Base-by-base conservation (phyloP, 2,888 invertebrate species). In the Tenthredo mesomela region DNA sequence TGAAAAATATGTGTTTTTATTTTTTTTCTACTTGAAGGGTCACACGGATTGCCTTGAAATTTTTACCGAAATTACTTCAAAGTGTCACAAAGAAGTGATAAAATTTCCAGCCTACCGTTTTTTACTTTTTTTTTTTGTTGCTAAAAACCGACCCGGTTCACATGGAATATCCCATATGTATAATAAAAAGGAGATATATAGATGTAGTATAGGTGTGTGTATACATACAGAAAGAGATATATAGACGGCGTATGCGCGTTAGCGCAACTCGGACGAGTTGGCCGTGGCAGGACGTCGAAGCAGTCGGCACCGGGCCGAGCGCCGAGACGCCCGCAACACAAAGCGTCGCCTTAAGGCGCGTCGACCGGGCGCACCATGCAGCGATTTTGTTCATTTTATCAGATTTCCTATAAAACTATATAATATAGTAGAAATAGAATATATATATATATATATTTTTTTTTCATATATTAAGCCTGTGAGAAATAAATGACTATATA, bases 231-330 rank as follows among this genome's bases (percentile, higher is more conserved):
- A 29, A 21, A n/a, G 37, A 43, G 61, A 6, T 40, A 61, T 29
- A 43, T 78, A 50, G 12, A 71, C 58, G 21, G 75, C 58, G 84
- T 70, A 29, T 67, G 84, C 84, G 84, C 82, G 84, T 82, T 29
- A 82, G 33, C 47, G 73, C 61, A 85, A 70, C 47, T 25, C 84
- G 78, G 61, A 80, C 71, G 67, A 50, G 82, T 82, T 40, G 25
- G 15, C 65, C 21, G 33, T 61, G 84, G 61, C 33, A 78, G 61
- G 84, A 78, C 61, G 50, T 82, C 70, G 84, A 85, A 85, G 80
- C 82, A 85, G 84, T 85, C 84, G 84, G 78, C 80, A 80, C 80
- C 84, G 80, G 84, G 84, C 82, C 84, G 84, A 70, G 84, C 84
- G 70, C 71, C 84, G 84, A 80, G 80, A 84, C 65, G 77, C 67